Evolutionary conservation across 1,140 invertebrate species (phyloP), one percentile per base, ranked within the genome.

Genomic region (Megalonaias nervosa): DNA sequence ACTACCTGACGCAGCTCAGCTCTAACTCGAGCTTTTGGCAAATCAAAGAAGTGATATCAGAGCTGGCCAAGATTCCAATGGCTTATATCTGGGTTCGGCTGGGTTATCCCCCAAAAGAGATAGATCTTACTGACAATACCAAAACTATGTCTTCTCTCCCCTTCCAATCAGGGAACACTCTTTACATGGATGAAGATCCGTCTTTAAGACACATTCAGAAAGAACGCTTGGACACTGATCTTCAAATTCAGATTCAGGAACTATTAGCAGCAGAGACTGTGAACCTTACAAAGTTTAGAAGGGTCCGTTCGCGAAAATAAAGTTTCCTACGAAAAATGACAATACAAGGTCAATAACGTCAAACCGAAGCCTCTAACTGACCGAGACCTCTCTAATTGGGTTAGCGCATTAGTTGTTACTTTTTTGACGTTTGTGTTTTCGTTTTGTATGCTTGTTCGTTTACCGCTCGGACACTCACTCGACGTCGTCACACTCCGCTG

Each of bases 81-180:
- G 91, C 93, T 38, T 90, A 90, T 56, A 91, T 97, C 70, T 93
- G 94, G 86, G 92, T 97, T n/a, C 91, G 96, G 1, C 92, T 91
- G 82, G 96, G 96, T 14, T 97, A 94, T 92, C 97, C 97, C 26
- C 96, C 96, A 1, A 95, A 95, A 85, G 90, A 93, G n/a, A 87
- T 97, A 66, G 93, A 95, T 89, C 82, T 90, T 58, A 87, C 82
- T 65, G 80, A 91, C 67, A 87, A 89, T 15, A 80, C 84, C 23
- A 88, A 89, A 76, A 93, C 92, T 65, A 85, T 96, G 19, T 90
- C 92, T 61, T 90, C 93, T 16, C 92, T 93, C 65, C 94, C 95
- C 12, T 93, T 97, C 31, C 92, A 93, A 66, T 94, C 94, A 81
- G 96, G 96, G 1, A 96, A 97, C 82, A 96, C 95, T 0, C 86